Conservation (phyloP, 2,888 invertebrate species). For the Drosophila siamana region DNA sequence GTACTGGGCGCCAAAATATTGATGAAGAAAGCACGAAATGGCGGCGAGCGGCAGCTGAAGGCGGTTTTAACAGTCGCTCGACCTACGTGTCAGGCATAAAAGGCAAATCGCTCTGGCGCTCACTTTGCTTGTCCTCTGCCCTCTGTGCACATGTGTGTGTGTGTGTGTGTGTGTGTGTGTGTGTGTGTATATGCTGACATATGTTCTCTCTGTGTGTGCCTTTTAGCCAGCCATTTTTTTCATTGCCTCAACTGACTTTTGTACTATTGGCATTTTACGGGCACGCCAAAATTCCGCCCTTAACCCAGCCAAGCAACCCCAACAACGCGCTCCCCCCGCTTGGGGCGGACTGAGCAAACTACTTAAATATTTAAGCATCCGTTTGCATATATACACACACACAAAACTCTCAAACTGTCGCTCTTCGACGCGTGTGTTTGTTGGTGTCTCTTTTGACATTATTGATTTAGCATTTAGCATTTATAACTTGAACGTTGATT, state of each 20-base stretch:
- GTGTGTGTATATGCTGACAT: background rate
- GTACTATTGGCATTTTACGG: conserved; percentile 51
- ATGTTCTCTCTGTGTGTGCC: conserved; percentile 15
- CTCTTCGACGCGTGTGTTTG: conserved; percentile 7
- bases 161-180: conserved; percentile 11
- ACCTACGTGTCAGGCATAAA: conserved; percentile 57
- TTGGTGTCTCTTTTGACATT: conserved; percentile 44
- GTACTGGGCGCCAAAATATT: conserved; percentile 30
- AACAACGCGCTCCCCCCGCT: background rate
- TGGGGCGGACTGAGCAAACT: conserved; percentile 44
- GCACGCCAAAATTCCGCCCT: conserved; percentile 24
- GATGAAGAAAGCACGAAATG: conserved; percentile 25
- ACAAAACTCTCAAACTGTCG: background rate
- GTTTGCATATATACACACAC: conserved; percentile 28
- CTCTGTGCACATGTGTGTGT: conserved; percentile 11
- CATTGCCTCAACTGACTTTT: conserved; percentile 43
- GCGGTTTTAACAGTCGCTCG: conserved; percentile 48
- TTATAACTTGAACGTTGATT: conserved; percentile 56
- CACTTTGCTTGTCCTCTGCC: conserved; percentile 8
- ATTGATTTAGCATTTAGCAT: conserved; percentile 70
- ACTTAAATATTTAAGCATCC: conserved; percentile 57
- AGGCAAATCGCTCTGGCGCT: conserved; percentile 45
- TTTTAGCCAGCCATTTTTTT: conserved; percentile 50
- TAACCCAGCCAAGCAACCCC: conserved; percentile 27
- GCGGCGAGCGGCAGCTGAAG: conserved; percentile 14